Conservation (phyloP, 2,888 invertebrate genomes). For the Hirudinaria manillensis region DNA sequence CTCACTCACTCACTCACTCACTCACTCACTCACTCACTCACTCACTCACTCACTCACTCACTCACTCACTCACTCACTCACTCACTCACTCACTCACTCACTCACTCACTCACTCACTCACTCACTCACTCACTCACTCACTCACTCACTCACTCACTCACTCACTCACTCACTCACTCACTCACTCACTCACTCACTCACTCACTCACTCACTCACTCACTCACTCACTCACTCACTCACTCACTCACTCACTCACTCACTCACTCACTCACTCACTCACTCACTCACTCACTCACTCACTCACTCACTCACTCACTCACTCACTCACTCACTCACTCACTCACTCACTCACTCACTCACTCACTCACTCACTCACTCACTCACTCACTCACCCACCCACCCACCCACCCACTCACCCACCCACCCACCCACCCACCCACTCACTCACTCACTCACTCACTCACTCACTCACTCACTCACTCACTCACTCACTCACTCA, state of each 20-base stretch:
- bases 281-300: conserved; percentile 33
- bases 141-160: not conserved
- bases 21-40: not conserved
- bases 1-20: not conserved
- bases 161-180: not conserved
- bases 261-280: conserved; percentile 18
- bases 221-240: conserved; percentile 7
- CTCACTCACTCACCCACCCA: conserved; percentile 32
- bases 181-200: not conserved
- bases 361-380: conserved; percentile 33
- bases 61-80: not conserved
- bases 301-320: conserved; percentile 32
- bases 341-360: conserved; percentile 13
- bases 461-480: conserved; percentile 32
- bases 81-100: not conserved
- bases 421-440: too few relatives aligned
- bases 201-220: not conserved
- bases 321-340: conserved; percentile 34
- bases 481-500: conserved; percentile 35
- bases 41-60: not conserved
- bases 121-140: not conserved
- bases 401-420: conserved; percentile 33
- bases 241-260: conserved; percentile 3
- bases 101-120: not conserved
- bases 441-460: conserved; percentile 33